Base-by-base conservation (phyloP, 2,888 invertebrate species). In the Mimumesa dahlbomi region DNA sequence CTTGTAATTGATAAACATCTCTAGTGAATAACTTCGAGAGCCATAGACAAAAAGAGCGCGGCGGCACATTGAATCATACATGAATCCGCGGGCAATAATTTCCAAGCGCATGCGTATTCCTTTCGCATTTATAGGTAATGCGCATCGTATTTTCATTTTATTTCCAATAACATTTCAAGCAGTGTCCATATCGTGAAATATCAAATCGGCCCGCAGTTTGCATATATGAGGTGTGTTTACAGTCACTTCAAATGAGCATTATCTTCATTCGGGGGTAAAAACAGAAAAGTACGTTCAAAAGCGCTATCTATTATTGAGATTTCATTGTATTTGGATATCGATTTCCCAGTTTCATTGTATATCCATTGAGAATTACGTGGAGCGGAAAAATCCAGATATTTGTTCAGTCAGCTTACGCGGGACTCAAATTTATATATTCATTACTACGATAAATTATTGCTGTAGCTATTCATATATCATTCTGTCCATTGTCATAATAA, bases 1-100 rank as follows among this genome's bases (percentile, higher is more conserved):
- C 45, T 42, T 48, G 50, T 40, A 71, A 63, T 66, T 66, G 75
- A 75, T 67, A 75, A 75, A 34, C 70, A 61, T 64, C 57, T 40
- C 13, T 34, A 11, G 9, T 29, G 66, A 49, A 42, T 57, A 57
- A 71, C 52, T 56, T 29, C 29, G 9, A 19, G 42, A n/a, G 21
- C 5, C 16, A 13, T 13, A 25, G 42, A 46, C 43, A 58, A 71
- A 71, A 75, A 64, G 48, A 34, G 13, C 25, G 31, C 42, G 48
- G 31, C 42, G 48, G 49, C 36, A 43, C 38, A 38, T 59, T 52
- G 46, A 46, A 43, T 22, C 19, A 61, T 58, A 61, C 19, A 61
- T 58, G 57, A 75, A 65, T 75, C 29, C 43, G 3, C 16, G 36
- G 46, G 6, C n/a, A 58, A 66, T 70, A 52, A 65, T 70, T 66